phyloP scores from a whole-genome alignment of 1,140 invertebrate species.

The Heterodera schachtii region DNA sequence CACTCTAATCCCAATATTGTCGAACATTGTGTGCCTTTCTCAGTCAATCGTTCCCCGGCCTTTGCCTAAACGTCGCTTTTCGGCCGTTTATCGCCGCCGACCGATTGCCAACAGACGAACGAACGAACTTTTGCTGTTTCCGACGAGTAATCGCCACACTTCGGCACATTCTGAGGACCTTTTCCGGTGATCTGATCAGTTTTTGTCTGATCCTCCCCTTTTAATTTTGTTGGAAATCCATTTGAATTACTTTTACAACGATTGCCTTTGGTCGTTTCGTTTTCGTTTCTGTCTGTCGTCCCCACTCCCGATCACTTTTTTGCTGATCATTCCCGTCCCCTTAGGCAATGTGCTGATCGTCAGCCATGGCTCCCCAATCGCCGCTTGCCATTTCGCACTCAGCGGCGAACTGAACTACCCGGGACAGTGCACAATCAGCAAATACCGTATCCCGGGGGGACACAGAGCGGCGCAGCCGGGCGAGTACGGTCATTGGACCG shows the following conservation, averaged over 20 bases:
- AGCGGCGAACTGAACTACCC: constrained; percentile 39
- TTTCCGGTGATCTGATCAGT: constrained; percentile 33
- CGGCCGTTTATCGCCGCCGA: constrained; percentile 46
- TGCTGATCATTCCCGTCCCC: background rate
- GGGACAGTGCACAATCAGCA: constrained; percentile 52
- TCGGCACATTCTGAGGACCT: constrained; percentile 47
- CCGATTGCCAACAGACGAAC: constrained; percentile 30
- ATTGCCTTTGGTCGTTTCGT: too few relatives aligned
- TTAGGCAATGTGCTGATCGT: constrained; percentile 53
- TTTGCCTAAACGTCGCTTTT: constrained; percentile 39
- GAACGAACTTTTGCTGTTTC: constrained; percentile 47
- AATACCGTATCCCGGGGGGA: constrained; percentile 27
- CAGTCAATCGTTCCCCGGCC: constrained; percentile 30
- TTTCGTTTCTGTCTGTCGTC: too few relatives aligned
- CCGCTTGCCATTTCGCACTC: constrained; percentile 41
- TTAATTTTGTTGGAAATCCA: constrained; percentile 1
- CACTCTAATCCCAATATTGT: too few relatives aligned
- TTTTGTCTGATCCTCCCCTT: background rate
- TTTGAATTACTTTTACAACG: too few relatives aligned
- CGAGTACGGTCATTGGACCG: background rate
- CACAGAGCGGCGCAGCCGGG: background rate
- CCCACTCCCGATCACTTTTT: background rate
- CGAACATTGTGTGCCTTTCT: constrained; percentile 5
- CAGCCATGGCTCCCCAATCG: constrained; percentile 48
- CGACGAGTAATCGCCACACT: constrained; percentile 37